Percentiles rank a stretch among this genome's conserved stretches.
These are phyloP conservation scores for Cheilosia vulpina DNA, from an alignment of 2,888 invertebrate species.

Conservation along the genomic window DNA sequence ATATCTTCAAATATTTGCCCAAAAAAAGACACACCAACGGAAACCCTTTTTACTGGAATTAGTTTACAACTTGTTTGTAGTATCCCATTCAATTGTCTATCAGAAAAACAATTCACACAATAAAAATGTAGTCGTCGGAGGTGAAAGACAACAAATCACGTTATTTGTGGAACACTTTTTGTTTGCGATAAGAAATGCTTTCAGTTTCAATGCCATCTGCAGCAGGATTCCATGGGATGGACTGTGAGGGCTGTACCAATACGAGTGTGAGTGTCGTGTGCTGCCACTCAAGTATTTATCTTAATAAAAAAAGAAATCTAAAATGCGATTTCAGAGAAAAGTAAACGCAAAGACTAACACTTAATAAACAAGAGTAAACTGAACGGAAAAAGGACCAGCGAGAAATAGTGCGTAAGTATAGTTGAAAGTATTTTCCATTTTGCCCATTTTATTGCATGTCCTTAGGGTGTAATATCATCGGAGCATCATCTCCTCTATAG, in stretches of 20 bases:
- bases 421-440: constrained; percentile 54
- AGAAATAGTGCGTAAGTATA: constrained; percentile 54
- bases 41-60: neutral
- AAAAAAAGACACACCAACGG: neutral
- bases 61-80: neutral
- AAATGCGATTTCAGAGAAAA: constrained; percentile 30
- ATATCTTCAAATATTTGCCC: constrained; percentile 11
- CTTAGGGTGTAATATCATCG: constrained; percentile 61
- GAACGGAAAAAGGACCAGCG: neutral
- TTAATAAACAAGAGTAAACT: constrained; percentile 5
- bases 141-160: neutral
- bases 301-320: constrained; percentile 34
- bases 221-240: neutral
- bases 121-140: neutral
- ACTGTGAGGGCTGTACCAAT: neutral
- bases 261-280: neutral
- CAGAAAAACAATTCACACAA: neutral
- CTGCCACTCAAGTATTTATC: constrained; percentile 14
- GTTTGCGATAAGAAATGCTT: constrained; percentile 12
- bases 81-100: neutral
- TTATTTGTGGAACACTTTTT: neutral
- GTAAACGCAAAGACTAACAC: constrained; percentile 32
- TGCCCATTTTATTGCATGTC: constrained; percentile 56
- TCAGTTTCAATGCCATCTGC: constrained; percentile 20
- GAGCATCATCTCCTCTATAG: constrained; percentile 15